Conservation (phyloP, 2,797 vertebrate species). For the Uromys caudimaculatus region DNA sequence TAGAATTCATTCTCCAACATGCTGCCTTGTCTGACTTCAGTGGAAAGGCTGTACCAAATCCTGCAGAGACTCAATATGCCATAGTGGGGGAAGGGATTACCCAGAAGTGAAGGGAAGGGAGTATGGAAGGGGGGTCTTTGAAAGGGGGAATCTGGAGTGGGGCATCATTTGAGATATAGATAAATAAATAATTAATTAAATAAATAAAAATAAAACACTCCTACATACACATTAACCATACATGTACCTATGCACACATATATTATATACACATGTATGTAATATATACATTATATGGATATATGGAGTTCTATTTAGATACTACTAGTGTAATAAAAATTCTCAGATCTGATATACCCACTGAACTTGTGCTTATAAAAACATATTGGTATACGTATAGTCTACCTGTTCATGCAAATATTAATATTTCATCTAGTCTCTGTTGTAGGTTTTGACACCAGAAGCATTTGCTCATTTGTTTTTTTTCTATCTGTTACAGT, state of each 20-base stretch:
- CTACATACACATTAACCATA: no score
- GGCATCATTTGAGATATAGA: not conserved
- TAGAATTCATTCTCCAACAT: not conserved
- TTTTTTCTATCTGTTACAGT: not conserved
- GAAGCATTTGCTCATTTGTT: not conserved
- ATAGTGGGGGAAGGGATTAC: not conserved
- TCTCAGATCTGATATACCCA: not conserved
- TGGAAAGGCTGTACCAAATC: not conserved
- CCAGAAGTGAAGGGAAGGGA: not conserved
- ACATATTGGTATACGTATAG: not conserved
- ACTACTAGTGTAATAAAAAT: not conserved
- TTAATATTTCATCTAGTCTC: conserved; percentile 5
- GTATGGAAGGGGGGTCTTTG: not conserved
- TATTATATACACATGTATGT: not conserved
- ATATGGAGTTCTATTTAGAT: not conserved
- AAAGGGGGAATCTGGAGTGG: not conserved
- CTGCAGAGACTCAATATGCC: not conserved
- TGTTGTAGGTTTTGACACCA: conserved; percentile 29
- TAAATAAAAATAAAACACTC: not conserved
- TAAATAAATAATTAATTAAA: not conserved
- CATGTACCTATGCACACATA: not conserved
- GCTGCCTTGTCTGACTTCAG: not conserved
- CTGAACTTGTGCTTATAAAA: conserved; percentile 33
- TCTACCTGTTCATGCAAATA: not conserved
- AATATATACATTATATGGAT: not conserved